Percentiles rank a stretch among this genome's conserved stretches.
These are phyloP conservation scores for Napeogenes sylphis DNA, from an alignment of 2,888 invertebrate genomes.

Conservation along the genomic window DNA sequence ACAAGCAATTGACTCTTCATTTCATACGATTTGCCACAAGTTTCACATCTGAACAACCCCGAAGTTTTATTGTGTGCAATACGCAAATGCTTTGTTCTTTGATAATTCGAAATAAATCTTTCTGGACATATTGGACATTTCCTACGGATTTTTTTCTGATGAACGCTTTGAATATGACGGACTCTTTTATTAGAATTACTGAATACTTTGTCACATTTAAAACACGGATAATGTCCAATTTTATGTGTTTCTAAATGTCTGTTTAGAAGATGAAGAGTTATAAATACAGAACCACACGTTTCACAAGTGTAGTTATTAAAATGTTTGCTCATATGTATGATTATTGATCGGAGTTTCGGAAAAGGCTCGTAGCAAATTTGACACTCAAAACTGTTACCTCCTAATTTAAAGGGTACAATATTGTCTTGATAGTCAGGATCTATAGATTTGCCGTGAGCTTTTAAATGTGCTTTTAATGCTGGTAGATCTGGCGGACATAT, in stretches of 20 bases:
- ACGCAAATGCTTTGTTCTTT: slow-evolving; percentile 58
- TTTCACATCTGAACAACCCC: slow-evolving; percentile 51
- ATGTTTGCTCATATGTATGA: slow-evolving; percentile 65
- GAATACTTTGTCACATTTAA: slow-evolving; percentile 60
- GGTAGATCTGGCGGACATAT: slow-evolving; percentile 38
- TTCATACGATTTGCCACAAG: slow-evolving; percentile 57
- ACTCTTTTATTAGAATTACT: slow-evolving; percentile 51
- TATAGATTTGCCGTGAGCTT: slow-evolving; percentile 48
- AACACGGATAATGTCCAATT: slow-evolving; percentile 55
- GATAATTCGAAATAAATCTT: slow-evolving; percentile 59
- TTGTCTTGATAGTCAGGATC: slow-evolving; percentile 49
- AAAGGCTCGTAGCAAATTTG: slow-evolving; percentile 55
- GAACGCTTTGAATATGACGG: slow-evolving; percentile 54
- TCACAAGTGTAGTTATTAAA: slow-evolving; percentile 65
- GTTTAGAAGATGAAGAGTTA: slow-evolving; percentile 48
- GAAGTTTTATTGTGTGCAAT: slow-evolving; percentile 52
- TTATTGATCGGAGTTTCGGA: slow-evolving; percentile 49
- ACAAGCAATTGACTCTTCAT: slow-evolving; percentile 55
- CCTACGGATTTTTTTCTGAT: slow-evolving; percentile 50
- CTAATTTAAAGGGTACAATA: slow-evolving; percentile 59
- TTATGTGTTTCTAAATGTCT: slow-evolving; percentile 55
- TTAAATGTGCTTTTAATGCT: slow-evolving; percentile 51
- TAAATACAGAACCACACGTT: slow-evolving; percentile 56
- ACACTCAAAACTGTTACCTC: slow-evolving; percentile 48
- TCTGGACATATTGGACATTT: slow-evolving; percentile 61